A percentile compares a stretch with the other conserved stretches of the same genome.
Conservation (phyloP, 2,113 vertebrate genomes). For the Octodon degus region DNA sequence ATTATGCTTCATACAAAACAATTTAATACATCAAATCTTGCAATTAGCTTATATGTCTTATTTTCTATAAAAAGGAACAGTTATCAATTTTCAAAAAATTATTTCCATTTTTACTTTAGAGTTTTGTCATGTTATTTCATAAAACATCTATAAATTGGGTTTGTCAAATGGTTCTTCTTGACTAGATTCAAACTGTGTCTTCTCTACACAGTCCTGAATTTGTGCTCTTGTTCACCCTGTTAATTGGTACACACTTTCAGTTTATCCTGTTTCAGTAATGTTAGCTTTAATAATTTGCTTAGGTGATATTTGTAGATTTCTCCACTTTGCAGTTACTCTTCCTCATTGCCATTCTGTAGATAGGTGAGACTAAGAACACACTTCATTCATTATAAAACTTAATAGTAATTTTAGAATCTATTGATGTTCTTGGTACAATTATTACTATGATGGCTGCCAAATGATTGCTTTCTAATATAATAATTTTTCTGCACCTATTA, state of each 20-base stretch:
- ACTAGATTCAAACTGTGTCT: neutral
- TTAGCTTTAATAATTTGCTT: conserved; percentile 14
- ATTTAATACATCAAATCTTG: neutral
- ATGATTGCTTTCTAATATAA: conserved; percentile 38
- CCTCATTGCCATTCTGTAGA: neutral
- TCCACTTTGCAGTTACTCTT: neutral
- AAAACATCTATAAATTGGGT: neutral
- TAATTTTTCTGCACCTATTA: neutral
- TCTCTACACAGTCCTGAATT: neutral
- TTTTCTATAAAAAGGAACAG: neutral
- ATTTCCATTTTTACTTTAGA: neutral
- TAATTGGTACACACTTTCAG: neutral
- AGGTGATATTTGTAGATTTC: neutral
- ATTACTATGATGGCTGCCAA: conserved; percentile 6
- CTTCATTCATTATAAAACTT: conserved; percentile 25
- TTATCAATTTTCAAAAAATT: neutral
- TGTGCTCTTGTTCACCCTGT: neutral
- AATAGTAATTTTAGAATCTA: neutral
- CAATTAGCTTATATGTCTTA: neutral
- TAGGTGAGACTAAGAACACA: neutral
- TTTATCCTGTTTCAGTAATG: neutral
- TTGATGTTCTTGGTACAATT: neutral
- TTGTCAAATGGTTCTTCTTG: conserved; percentile 9
- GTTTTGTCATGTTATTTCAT: conserved; percentile 39
- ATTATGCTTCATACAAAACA: neutral